A percentile compares a stretch with the other conserved stretches of the same genome.
These are phyloP conservation scores for Gymnosoma rotundatum DNA, from an alignment of 2,888 invertebrate species.

Conservation along the genomic window DNA sequence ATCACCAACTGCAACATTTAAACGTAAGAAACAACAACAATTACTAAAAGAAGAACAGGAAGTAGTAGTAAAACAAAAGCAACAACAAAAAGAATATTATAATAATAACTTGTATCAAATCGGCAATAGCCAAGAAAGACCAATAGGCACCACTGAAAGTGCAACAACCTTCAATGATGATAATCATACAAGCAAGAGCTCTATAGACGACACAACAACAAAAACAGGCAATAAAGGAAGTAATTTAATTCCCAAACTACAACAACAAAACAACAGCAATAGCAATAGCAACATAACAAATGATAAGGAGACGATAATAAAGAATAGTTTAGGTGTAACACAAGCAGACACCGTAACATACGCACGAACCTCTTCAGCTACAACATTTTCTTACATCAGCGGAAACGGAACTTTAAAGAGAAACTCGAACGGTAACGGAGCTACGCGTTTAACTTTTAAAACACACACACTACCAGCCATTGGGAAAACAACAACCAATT, in stretches of 20 bases:
- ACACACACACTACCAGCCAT: conserved; percentile 62
- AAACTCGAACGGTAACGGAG: conserved; percentile 49
- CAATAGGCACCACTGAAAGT: conserved; percentile 58
- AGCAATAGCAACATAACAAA: conserved; percentile 35
- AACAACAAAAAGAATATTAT: conserved; percentile 53
- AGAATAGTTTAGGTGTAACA: conserved; percentile 57
- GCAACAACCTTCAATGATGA: conserved; percentile 67
- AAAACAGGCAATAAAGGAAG: conserved; percentile 53
- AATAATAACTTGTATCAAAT: conserved; percentile 62
- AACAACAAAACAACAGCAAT: not conserved
- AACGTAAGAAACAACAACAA: conserved; percentile 73
- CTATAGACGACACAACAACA: conserved; percentile 21
- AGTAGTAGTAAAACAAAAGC: conserved; percentile 63
- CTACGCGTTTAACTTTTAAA: conserved; percentile 54
- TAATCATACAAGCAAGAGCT: conserved; percentile 18
- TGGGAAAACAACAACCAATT: conserved; percentile 31
- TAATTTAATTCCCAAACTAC: conserved; percentile 52
- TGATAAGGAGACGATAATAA: conserved; percentile 64
- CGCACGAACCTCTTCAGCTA: conserved; percentile 32
- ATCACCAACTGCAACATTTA: conserved; percentile 72
- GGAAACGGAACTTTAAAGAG: conserved; percentile 62
- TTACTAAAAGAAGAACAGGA: conserved; percentile 66
- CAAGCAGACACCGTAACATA: conserved; percentile 57
- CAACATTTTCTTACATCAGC: conserved; percentile 53
- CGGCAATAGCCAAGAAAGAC: conserved; percentile 47